Base-by-base conservation (phyloP, 2,888 invertebrate species). In the Charanyca ferruginea region DNA sequence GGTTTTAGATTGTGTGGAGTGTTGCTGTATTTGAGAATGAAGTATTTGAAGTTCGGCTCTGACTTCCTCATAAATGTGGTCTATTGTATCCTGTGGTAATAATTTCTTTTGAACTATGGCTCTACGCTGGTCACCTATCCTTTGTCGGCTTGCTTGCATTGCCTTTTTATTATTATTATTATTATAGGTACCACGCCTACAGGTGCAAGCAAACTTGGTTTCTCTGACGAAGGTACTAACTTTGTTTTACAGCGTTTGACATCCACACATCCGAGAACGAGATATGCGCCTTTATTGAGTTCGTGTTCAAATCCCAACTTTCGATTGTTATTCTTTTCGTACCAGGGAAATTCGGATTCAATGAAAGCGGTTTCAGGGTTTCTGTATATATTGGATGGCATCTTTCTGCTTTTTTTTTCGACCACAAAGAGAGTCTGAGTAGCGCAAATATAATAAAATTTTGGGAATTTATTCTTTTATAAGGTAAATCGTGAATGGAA, bases 211-310 rank as follows among this genome's bases (percentile, higher is more conserved):
- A 59, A 81, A 79, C 79, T 79, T 70, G 69, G 74, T 71, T 73
- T 82, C 84, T 85, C 85, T 83, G 80, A 77, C 73, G 69, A 66
- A 68, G 67, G 60, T 65, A 70, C 69, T 65, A 79, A 79, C 74
- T 77, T 78, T 64, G 73, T 59, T 72, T 64, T 45, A 70, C 49
- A 57, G 13, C 20, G 16, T 59, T 57, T 72, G 25, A 64, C 59
- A 60, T 52, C 22, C 45, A 57, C 38, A 52, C 18, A 48, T 25
- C 13, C 55, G 66, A 51, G 57, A 73, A 67, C 23, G 28, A 55
- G 67, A 75, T 66, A 58, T 58, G 60, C 59, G 63, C 68, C 73
- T 61, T 73, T 67, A 73, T 67, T 69, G 72, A 63, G 65, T 44
- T 70, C 66, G n/a, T 71, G 55, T 68, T 67, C 47, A 57, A 65